These are phyloP conservation scores for Tenrec ecaudatus DNA, from an alignment of 2,113 vertebrate species.

Conservation along the genomic window DNA sequence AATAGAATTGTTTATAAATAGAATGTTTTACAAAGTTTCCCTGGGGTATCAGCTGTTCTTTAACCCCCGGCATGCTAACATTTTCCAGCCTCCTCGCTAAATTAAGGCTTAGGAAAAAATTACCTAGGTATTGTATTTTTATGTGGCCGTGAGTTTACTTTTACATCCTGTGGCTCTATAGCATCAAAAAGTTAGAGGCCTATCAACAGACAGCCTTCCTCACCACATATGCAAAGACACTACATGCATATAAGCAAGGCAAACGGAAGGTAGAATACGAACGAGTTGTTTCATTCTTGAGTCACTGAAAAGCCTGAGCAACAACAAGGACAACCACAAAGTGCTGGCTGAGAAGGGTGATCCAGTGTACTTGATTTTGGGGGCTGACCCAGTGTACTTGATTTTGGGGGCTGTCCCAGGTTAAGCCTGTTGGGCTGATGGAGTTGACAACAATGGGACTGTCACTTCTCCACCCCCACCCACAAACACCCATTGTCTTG, in stretches of 20 bases:
- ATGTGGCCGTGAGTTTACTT: slow-evolving; percentile 56
- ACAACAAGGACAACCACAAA: not conserved
- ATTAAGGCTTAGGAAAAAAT: slow-evolving; percentile 76
- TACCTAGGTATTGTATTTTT: slow-evolving; percentile 80
- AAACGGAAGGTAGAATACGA: not conserved
- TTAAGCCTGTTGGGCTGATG: not conserved
- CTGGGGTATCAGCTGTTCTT: slow-evolving; percentile 83
- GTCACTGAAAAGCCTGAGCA: not conserved
- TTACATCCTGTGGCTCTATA: not conserved
- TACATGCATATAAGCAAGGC: not conserved
- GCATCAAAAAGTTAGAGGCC: not conserved
- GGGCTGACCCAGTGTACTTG: not conserved
- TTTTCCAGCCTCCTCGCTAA: slow-evolving; percentile 78
- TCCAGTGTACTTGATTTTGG: not conserved
- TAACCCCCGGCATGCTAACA: slow-evolving; percentile 72
- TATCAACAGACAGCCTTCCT: not conserved
- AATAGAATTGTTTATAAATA: slow-evolving; percentile 87
- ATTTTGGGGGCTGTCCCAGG: not conserved
- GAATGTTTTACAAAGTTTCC: slow-evolving; percentile 85
- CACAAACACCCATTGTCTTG: no score
- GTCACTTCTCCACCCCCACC: no score
- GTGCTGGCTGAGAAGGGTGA: not conserved
- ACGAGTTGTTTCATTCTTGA: not conserved
- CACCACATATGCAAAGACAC: not conserved
- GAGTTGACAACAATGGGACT: not conserved